These are phyloP conservation scores for Aphis craccivora DNA, from an alignment of 1,140 invertebrate genomes.

Conservation along the genomic window DNA sequence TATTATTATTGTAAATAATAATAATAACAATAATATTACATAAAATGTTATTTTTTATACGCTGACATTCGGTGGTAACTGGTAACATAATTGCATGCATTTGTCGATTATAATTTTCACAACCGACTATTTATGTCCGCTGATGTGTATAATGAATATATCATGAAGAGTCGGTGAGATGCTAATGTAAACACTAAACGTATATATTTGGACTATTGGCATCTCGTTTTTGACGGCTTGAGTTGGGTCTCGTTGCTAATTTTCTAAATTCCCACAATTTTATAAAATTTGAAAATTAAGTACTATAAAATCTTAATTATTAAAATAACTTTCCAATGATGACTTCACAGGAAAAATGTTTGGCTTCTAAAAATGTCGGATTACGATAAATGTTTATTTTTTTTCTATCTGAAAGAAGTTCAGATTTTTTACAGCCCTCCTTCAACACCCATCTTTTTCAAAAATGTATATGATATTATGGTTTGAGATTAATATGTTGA, in stretches of 20 bases:
- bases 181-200: neutral
- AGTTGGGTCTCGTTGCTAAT: too few species aligned
- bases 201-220: neutral
- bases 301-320: too few species aligned
- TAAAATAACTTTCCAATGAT: neutral
- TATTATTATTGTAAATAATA: neutral
- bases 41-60: neutral
- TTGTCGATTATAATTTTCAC: neutral
- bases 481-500: neutral
- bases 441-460: neutral
- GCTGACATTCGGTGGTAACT: neutral
- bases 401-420: too few species aligned
- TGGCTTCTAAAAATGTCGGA: too few species aligned
- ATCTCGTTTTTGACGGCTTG: neutral
- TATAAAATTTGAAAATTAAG: neutral
- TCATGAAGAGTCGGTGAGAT: neutral
- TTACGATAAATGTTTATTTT: too few species aligned
- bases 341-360: neutral
- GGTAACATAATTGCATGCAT: too few species aligned
- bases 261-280: too few species aligned
- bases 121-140: neutral
- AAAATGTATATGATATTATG: too few species aligned
- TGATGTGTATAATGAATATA: neutral
- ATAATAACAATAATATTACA: neutral
- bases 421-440: too few species aligned